These are phyloP conservation scores for Sander vitreus DNA, from an alignment of 2,113 vertebrate genomes.

Conservation along the genomic window DNA sequence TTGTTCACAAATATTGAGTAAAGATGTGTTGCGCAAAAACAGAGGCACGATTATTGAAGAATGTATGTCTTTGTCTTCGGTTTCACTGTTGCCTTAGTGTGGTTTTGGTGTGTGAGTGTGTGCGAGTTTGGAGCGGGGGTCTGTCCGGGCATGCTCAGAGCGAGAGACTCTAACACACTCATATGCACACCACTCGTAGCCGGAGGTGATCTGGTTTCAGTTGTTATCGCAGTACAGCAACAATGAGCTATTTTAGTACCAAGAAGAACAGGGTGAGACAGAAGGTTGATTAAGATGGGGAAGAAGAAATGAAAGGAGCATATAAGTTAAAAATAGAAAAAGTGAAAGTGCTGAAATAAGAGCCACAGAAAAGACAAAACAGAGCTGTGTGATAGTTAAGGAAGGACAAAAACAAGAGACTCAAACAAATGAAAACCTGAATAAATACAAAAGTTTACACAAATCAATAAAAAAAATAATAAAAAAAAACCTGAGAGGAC, in stretches of 20 bases:
- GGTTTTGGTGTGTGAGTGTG: slow-evolving; percentile 27
- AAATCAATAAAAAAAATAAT: neutral
- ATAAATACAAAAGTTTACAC: neutral
- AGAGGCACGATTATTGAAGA: slow-evolving; percentile 30
- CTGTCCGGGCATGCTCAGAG: slow-evolving; percentile 61
- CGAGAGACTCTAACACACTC: slow-evolving; percentile 30
- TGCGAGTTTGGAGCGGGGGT: neutral
- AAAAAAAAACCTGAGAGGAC: slow-evolving; percentile 1
- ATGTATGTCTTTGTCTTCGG: slow-evolving; percentile 28
- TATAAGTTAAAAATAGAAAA: slow-evolving; percentile 16
- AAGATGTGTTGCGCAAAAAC: slow-evolving; percentile 32
- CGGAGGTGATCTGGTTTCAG: slow-evolving; percentile 44
- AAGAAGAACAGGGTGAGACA: slow-evolving; percentile 3
- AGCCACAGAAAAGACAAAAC: neutral
- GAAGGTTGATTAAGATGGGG: neutral
- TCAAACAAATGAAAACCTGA: neutral
- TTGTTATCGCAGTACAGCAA: slow-evolving; percentile 30
- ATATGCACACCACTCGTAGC: slow-evolving; percentile 35
- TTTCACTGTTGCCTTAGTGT: slow-evolving; percentile 49
- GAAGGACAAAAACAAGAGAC: neutral
- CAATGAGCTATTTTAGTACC: slow-evolving; percentile 59
- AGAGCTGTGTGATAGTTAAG: neutral
- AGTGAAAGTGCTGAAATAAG: neutral
- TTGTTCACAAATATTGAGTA: slow-evolving; percentile 32
- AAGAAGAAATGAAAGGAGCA: neutral